Conservation (phyloP, 2,113 vertebrate species). For the Centropristis striata region DNA sequence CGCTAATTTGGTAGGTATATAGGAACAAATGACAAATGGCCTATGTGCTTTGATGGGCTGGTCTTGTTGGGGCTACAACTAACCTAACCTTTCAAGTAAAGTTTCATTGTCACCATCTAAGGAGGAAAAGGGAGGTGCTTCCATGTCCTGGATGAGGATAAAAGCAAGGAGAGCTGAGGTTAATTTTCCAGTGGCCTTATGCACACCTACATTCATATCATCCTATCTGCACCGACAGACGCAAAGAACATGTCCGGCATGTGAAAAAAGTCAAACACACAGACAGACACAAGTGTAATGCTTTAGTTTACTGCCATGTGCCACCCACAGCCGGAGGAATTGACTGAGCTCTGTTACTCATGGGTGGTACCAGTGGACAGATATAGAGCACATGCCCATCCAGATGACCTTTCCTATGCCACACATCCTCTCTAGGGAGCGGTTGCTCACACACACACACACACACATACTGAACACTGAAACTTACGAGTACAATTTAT, state of each 20-base stretch:
- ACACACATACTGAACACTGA: constrained; percentile 3
- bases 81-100: constrained; percentile 1
- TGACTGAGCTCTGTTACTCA: constrained; percentile 8
- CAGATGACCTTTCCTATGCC: not conserved
- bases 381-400: not conserved
- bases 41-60: too few species aligned
- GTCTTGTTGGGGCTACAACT: too few species aligned
- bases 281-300: not conserved
- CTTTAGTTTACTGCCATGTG: not conserved
- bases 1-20: too few species aligned
- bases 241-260: not conserved
- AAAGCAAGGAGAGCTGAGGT: constrained; percentile 41
- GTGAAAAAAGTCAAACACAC: constrained; percentile 1
- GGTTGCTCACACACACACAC: not conserved
- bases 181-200: not conserved
- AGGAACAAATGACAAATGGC: too few species aligned
- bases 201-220: not conserved
- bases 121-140: constrained; percentile 57
- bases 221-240: constrained; percentile 8
- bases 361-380: not conserved
- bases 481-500: not conserved
- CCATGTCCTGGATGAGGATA: constrained; percentile 49
- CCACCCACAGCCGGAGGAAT: constrained; percentile 25
- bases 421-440: not conserved
- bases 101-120: not conserved